Evolutionary conservation across 2,113 vertebrate genomes (phyloP), one percentile per base, ranked within the genome.

Genomic region (Hymenochirus boettgeri): DNA sequence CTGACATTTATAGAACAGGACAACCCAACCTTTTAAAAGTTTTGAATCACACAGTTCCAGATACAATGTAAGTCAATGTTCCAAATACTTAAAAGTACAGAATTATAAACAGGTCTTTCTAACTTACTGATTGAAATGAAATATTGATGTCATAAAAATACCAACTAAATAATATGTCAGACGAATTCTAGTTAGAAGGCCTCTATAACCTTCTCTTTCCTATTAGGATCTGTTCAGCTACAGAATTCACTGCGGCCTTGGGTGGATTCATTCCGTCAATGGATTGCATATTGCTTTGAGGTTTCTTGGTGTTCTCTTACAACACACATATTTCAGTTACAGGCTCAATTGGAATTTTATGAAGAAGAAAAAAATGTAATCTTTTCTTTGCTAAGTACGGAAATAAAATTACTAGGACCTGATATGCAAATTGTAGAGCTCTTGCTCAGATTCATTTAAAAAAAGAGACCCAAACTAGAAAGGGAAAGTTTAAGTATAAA

Each of bases 231-330:
- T 52, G 31, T 22, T 58, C 46, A 59, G 64, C 45, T 52, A 21
- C 35, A 59, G 31, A 59, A 59, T 66, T 58, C 55, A 58, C 46
- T 27, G 55, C 33, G 22, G 13, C 64, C 64, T 66, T 66, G 55
- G 46, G 2, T 66, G 33, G 50, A 51, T 59, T 57, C 58, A 59
- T 66, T 42, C 64, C 23, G 29, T 26, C 24, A 59, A 66, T 58
- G 31, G 55, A 66, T 39, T 35, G 55, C 9, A n/a, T 10, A 27
- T 23, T 39, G 55, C 31, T 51, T 42, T 22, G 17, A 27, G 48
- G 24, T 58, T 66, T 52, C 45, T 27, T 35, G 46, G 37, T 66
- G 64, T 50, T 66, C 55, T 51, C 23, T 51, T 59, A 18, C 63
- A 58, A 22, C 45, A 46, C 21, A 58, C 64, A 52, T 26, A 58